Conservation (phyloP, 2,797 vertebrate species). For the Chaetodon trifasciatus region DNA sequence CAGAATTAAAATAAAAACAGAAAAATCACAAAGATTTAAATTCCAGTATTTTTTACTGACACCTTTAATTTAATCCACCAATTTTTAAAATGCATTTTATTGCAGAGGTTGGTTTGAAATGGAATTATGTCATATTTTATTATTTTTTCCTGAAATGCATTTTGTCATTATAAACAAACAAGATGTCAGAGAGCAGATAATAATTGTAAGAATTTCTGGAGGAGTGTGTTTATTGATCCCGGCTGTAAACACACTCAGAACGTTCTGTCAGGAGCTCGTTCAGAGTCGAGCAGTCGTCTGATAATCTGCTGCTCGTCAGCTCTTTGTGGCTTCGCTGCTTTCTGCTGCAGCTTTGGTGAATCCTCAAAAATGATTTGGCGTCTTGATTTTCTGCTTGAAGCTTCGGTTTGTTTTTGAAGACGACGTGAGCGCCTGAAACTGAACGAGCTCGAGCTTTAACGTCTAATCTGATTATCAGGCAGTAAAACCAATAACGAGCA, state of each 20-base stretch:
- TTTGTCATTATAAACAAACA: not conserved
- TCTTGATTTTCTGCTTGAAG: slow-evolving; percentile 28
- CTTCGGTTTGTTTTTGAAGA: slow-evolving; percentile 14
- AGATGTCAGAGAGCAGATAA: not conserved
- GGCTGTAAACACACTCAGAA: not conserved
- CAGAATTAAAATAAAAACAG: slow-evolving; percentile 4
- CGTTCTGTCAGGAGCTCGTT: not conserved
- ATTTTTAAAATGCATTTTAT: not conserved
- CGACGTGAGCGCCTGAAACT: slow-evolving; percentile 16
- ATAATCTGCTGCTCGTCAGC: not conserved
- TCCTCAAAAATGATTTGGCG: slow-evolving; percentile 5
- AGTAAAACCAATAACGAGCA: slow-evolving; percentile 65
- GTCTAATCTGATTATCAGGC: slow-evolving; percentile 65
- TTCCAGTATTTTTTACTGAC: not conserved
- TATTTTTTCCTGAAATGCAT: not conserved
- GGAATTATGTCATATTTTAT: not conserved
- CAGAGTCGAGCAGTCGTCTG: not conserved
- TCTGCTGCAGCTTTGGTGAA: not conserved
- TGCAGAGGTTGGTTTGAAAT: not conserved
- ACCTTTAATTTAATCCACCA: not conserved
- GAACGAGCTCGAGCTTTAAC: slow-evolving; percentile 27
- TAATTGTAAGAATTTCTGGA: slow-evolving; percentile 1
- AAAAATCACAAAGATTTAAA: not conserved
- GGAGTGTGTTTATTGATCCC: not conserved
- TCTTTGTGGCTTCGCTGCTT: not conserved